Percentiles rank a stretch among this genome's conserved stretches.
Conservation (phyloP, 92 coral and sea anemone genomes). For the Siderastrea siderea region DNA sequence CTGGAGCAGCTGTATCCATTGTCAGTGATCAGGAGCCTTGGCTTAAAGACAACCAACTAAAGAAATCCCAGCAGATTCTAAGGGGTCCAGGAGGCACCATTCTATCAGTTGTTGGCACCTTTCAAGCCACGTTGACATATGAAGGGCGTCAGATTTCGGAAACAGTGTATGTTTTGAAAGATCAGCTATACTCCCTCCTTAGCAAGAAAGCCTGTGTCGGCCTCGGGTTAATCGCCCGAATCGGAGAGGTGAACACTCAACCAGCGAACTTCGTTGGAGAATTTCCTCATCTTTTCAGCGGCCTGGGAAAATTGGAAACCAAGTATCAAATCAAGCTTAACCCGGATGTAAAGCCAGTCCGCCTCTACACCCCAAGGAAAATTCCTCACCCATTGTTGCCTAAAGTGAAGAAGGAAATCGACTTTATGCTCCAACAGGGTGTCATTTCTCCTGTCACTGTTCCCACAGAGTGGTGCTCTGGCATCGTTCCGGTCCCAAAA, state of each 20-base stretch:
- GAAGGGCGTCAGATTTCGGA: constrained; percentile 29
- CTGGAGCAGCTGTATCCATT: constrained; percentile 42
- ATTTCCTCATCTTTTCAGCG: constrained; percentile 45
- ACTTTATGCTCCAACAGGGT: constrained; percentile 40
- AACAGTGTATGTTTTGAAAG: constrained; percentile 48
- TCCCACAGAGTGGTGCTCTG: constrained; percentile 71
- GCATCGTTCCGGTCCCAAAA: constrained; percentile 63
- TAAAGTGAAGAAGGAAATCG: constrained; percentile 44
- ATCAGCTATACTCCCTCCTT: constrained; percentile 29
- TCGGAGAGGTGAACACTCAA: constrained; percentile 10
- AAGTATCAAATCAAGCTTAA: constrained; percentile 35
- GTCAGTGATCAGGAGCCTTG: constrained; percentile 21
- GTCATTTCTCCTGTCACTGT: constrained; percentile 64
- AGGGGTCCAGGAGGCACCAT: constrained; percentile 23
- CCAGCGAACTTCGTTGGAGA: constrained; percentile 45
- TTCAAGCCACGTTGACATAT: constrained; percentile 53
- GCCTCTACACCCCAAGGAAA: constrained; percentile 41
- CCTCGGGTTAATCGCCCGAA: constrained; percentile 47
- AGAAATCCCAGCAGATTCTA: constrained; percentile 7
- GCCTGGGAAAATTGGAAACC: constrained; percentile 34
- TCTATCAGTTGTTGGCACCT: constrained; percentile 60
- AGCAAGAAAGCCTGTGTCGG: constrained; percentile 47
- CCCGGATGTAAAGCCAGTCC: not conserved
- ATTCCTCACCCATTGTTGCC: constrained; percentile 45
- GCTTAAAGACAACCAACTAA: constrained; percentile 15